These are phyloP conservation scores for Tauraco erythrolophus DNA, from an alignment of 2,113 vertebrate species.

Conservation along the genomic window DNA sequence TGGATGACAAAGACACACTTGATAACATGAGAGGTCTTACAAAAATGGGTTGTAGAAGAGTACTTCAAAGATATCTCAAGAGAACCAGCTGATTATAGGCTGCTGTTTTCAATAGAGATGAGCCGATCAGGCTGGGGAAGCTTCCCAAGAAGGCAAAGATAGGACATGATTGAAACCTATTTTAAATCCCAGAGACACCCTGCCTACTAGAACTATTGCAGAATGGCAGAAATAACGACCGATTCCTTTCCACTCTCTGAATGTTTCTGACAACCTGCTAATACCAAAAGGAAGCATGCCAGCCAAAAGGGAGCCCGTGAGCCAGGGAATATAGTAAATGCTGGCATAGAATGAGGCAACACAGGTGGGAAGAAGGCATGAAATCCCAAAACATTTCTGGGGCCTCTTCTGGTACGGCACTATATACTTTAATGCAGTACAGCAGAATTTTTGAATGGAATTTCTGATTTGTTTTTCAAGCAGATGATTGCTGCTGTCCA, in stretches of 20 bases:
- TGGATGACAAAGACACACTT: neutral
- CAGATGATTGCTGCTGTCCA: neutral
- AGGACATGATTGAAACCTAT: neutral
- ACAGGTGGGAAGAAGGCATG: conserved; percentile 54
- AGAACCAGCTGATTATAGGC: neutral
- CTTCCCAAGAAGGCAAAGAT: neutral
- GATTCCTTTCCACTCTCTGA: neutral
- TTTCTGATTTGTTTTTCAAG: neutral
- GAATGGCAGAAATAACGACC: neutral
- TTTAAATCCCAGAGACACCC: neutral
- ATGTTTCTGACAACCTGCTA: conserved; percentile 56
- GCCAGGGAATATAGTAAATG: conserved; percentile 53
- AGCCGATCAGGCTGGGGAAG: neutral
- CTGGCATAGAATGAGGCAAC: conserved; percentile 40
- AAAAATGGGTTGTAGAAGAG: neutral
- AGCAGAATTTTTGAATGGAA: neutral
- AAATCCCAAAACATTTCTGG: conserved; percentile 37
- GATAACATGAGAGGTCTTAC: neutral
- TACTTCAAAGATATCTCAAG: neutral
- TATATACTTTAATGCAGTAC: neutral
- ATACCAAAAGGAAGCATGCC: conserved; percentile 43
- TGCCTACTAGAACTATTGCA: neutral
- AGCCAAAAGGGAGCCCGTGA: conserved; percentile 9
- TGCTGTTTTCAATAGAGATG: neutral
- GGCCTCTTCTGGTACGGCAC: neutral